A percentile compares a stretch with the other conserved stretches of the same genome.
phyloP scores from a whole-genome alignment of 2,888 invertebrate genomes.

The Drosophila quasianomalipes region DNA sequence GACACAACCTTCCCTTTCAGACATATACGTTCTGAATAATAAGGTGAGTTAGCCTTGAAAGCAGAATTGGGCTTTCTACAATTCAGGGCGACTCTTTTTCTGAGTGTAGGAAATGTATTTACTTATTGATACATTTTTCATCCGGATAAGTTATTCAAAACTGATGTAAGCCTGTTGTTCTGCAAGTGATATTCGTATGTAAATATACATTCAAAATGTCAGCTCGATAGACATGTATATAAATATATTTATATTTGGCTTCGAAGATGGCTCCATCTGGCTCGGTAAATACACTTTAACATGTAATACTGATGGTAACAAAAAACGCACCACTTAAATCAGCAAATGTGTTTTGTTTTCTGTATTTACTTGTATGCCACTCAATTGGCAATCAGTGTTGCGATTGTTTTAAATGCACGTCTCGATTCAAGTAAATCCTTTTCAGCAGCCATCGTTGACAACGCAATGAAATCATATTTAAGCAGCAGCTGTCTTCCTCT shows the following conservation, averaged over 20 bases:
- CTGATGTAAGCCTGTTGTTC: neutral
- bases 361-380: constrained; percentile 22
- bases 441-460: constrained; percentile 24
- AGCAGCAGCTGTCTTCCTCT: constrained; percentile 62
- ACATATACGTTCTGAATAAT: neutral
- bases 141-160: neutral
- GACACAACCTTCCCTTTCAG: neutral
- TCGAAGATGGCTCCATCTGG: neutral
- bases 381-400: constrained; percentile 70
- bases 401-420: constrained; percentile 58
- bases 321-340: constrained; percentile 25
- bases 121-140: neutral
- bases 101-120: neutral
- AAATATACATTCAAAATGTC: neutral
- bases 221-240: neutral
- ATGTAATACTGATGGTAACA: neutral
- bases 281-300: neutral
- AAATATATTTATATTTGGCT: neutral
- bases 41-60: neutral
- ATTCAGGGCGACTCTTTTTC: neutral
- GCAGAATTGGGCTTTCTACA: neutral
- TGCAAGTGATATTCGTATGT: neutral
- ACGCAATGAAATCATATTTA: constrained; percentile 65
- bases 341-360: neutral
- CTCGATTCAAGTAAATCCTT: constrained; percentile 51